Conservation (phyloP, 1,140 invertebrate species). For the Cherax destructor region DNA sequence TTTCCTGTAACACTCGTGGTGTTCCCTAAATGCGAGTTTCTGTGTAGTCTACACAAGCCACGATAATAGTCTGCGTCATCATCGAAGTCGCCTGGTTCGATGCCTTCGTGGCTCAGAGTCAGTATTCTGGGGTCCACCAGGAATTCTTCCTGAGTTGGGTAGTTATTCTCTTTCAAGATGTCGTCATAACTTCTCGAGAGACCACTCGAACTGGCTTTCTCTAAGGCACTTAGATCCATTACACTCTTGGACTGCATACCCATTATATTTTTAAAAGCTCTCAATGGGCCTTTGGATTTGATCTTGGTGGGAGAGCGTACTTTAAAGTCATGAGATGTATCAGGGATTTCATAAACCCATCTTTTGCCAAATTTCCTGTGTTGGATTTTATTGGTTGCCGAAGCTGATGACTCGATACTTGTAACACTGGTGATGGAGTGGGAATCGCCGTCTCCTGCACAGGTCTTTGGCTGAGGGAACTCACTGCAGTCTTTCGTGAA, state of each 20-base stretch:
- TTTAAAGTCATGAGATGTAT: conserved; percentile 13
- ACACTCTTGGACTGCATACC: conserved; percentile 61
- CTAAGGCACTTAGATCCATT: conserved; percentile 57
- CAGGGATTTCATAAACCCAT: conserved; percentile 5
- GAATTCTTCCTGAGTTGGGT: conserved; percentile 46
- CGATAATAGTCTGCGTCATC: conserved; percentile 53
- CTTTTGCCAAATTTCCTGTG: conserved; percentile 18
- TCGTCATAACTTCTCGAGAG: conserved; percentile 61
- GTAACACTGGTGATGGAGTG: conserved; percentile 60
- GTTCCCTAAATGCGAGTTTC: neutral
- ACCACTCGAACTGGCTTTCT: conserved; percentile 26
- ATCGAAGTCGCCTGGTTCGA: conserved; percentile 56
- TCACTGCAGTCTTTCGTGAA: conserved; percentile 53
- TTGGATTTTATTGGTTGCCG: conserved; percentile 35
- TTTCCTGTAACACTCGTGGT: neutral
- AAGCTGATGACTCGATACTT: conserved; percentile 64
- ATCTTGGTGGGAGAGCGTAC: conserved; percentile 26
- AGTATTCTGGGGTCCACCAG: conserved; percentile 25
- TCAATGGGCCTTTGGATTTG: conserved; percentile 44
- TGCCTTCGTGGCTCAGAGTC: conserved; percentile 39
- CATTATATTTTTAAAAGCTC: conserved; percentile 43
- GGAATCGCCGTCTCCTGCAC: conserved; percentile 36
- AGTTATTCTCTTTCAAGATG: conserved; percentile 59
- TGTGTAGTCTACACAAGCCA: neutral
- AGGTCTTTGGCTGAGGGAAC: conserved; percentile 1